phyloP scores from a whole-genome alignment of 2,888 invertebrate genomes.

The Tridacna crocea region DNA sequence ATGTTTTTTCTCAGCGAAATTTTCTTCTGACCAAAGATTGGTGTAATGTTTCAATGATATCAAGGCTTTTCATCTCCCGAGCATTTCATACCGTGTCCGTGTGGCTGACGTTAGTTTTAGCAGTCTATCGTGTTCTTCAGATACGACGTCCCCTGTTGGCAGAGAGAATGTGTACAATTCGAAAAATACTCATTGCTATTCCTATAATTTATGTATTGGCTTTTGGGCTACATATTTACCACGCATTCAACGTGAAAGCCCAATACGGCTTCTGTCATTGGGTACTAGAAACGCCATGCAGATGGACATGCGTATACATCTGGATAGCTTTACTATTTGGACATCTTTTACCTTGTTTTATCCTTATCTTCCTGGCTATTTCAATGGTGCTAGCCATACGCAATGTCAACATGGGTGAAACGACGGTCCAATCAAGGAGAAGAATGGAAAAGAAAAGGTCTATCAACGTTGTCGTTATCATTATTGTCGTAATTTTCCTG shows the following conservation, averaged over 20 bases:
- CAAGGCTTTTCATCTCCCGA: conserved; percentile 50
- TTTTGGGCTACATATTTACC: conserved; percentile 58
- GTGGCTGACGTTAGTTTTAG: conserved; percentile 64
- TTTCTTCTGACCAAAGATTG: conserved; percentile 45
- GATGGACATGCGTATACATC: conserved; percentile 53
- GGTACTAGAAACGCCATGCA: conserved; percentile 47
- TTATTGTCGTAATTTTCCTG: conserved; percentile 54
- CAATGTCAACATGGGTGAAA: neutral
- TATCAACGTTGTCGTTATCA: conserved; percentile 43
- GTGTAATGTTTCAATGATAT: conserved; percentile 52
- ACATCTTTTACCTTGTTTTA: conserved; percentile 43
- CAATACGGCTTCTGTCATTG: conserved; percentile 46
- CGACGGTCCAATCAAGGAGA: neutral
- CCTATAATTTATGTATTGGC: conserved; percentile 54
- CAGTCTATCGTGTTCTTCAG: conserved; percentile 58
- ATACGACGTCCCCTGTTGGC: conserved; percentile 57
- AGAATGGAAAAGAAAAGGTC: conserved; percentile 24
- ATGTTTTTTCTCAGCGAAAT: conserved; percentile 38
- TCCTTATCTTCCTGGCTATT: conserved; percentile 30
- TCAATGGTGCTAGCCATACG: conserved; percentile 27
- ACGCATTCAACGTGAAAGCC: conserved; percentile 53
- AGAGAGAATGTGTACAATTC: conserved; percentile 48
- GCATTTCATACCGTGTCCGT: conserved; percentile 67
- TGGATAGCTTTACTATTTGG: conserved; percentile 48
- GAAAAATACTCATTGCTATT: conserved; percentile 52